Evolutionary conservation across 2,113 vertebrate genomes (phyloP), one percentile per base, ranked within the genome.

Genomic region (Cryptotis parvus): DNA sequence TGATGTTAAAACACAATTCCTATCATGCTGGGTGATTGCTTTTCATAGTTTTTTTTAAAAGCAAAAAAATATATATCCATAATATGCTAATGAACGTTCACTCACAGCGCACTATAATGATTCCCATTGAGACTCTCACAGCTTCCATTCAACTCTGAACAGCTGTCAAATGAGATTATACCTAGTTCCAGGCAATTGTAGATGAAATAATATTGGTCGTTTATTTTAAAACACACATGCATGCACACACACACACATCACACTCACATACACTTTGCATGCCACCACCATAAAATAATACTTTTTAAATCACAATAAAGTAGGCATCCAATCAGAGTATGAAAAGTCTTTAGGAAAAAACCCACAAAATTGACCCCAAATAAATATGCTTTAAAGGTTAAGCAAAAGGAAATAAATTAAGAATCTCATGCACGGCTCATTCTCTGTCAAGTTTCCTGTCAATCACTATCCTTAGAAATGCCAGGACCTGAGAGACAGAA

Each of bases 31-130:
- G 58, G 61, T 94, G 95, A 96, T 92, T 83, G n/a, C 49, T 91
- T 93, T 86, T 61, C 80, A 45, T 84, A 22, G 18, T 9, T 16
- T 93, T 91, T 75, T 85, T 80, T 84, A 84, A 4, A 92, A 87
- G 80, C 45, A 91, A 75, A n/a, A 95, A 97, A 92, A 93, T 95
- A 91, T 82, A 92, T 85, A 85, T 93, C 66, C 52, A 73, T 83
- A 93, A 94, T 93, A 94, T 91, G 78, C 52, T 92, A 91, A 96
- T 90, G 85, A 95, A 78, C 69, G 63, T 72, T 93, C 81, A 79
- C 75, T 75, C 63, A 89, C 87, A 55, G 0, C 43, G 74, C 1
- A 1, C 43, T 39, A 37, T 81, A 68, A 87, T 78, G 87, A 91
- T 43, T 92, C 45, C 29, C 11, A 2, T 49, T 39, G 74, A 92